Evolutionary conservation across 2,888 invertebrate species (phyloP).

Genomic region (Spicauda simplicius): DNA sequence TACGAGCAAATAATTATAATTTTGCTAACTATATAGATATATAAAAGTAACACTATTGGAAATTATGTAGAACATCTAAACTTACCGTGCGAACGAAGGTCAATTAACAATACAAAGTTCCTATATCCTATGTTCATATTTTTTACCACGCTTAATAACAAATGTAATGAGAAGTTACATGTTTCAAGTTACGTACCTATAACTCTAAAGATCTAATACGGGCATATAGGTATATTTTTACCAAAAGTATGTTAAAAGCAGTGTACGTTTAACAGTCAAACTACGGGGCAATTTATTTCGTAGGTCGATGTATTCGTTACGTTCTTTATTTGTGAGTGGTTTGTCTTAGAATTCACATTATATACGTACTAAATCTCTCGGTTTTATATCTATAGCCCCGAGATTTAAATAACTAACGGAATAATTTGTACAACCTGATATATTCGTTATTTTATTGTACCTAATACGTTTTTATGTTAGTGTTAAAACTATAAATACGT

Average conservation of each 20-base stretch:
- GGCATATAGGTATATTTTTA: background rate
- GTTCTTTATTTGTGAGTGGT: constrained; percentile 4
- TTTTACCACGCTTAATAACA: background rate
- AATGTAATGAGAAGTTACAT: background rate
- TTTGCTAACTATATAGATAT: too few species aligned
- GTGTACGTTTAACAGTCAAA: background rate
- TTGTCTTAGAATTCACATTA: constrained; percentile 1
- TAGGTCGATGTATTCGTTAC: background rate
- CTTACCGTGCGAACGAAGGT: too few species aligned
- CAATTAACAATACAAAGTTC: too few species aligned
- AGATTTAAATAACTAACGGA: constrained; percentile 1
- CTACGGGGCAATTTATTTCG: background rate
- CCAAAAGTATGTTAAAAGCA: constrained; percentile 14
- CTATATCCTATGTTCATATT: background rate
- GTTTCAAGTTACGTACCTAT: too few species aligned
- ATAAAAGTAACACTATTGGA: too few species aligned
- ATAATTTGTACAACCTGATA: background rate
- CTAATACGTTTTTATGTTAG: constrained; percentile 3
- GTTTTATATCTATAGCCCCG: constrained; percentile 3
- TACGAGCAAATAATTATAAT: too few species aligned
- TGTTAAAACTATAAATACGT: background rate
- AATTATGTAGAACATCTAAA: too few species aligned
- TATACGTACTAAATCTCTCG: background rate
- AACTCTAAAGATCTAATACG: background rate
- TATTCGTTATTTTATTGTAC: background rate